Conservation (phyloP, 2,888 invertebrate genomes). For the Mesorhabditis spiculigera region DNA sequence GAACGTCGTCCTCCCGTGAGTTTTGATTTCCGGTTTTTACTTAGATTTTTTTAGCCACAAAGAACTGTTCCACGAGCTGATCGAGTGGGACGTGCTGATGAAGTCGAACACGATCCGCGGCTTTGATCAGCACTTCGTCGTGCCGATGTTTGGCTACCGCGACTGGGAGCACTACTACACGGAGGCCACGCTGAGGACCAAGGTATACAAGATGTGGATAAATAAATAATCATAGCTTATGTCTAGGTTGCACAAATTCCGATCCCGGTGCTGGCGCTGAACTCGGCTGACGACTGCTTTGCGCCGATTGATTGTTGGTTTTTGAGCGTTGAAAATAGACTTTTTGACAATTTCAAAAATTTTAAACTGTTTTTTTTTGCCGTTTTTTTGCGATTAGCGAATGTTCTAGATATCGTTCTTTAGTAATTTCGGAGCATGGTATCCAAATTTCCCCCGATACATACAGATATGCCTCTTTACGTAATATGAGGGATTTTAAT, state of each 20-base stretch:
- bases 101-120: slow-evolving; percentile 69
- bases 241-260: slow-evolving; percentile 63
- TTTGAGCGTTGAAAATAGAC: not conserved
- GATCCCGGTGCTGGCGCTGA: slow-evolving; percentile 77
- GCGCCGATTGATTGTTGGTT: slow-evolving; percentile 66
- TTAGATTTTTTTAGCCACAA: slow-evolving; percentile 53
- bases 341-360: too few relatives aligned
- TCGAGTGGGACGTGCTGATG: slow-evolving; percentile 57
- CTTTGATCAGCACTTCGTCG: slow-evolving; percentile 79
- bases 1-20: slow-evolving; percentile 57
- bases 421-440: too few relatives aligned
- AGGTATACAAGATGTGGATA: slow-evolving; percentile 70
- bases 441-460: too few relatives aligned
- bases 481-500: too few relatives aligned
- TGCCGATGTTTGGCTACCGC: slow-evolving; percentile 79
- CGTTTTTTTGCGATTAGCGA: too few relatives aligned
- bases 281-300: slow-evolving; percentile 84
- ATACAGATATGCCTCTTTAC: too few relatives aligned
- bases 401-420: too few relatives aligned
- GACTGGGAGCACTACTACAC: slow-evolving; percentile 78
- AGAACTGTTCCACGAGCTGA: slow-evolving; percentile 48
- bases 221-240: slow-evolving; percentile 59
- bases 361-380: too few relatives aligned
- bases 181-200: slow-evolving; percentile 69
- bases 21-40: slow-evolving; percentile 9